Evolutionary conservation across 2,888 invertebrate genomes (phyloP).

Genomic region (Cylindroiulus punctatus): DNA sequence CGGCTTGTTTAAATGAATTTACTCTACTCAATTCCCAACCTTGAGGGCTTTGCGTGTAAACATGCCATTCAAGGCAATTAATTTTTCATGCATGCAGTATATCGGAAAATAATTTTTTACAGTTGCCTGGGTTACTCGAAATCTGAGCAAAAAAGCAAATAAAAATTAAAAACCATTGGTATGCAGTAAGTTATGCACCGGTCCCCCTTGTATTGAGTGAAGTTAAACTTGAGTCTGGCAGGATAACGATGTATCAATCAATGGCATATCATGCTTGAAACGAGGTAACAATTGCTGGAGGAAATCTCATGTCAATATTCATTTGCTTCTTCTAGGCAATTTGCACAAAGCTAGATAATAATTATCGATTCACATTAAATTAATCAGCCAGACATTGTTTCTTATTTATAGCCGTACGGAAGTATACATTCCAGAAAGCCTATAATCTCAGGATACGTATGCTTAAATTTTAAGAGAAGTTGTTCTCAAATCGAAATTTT

Average conservation of each 20-base stretch:
- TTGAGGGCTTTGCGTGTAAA: conserved; percentile 38
- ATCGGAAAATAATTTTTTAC: conserved; percentile 1
- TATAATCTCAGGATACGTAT: neutral
- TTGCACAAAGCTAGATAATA: neutral
- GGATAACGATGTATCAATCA: neutral
- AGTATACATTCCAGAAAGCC: neutral
- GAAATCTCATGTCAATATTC: neutral
- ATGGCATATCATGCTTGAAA: no score
- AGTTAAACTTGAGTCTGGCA: neutral
- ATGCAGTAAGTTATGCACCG: conserved; percentile 29
- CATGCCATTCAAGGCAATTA: conserved; percentile 34
- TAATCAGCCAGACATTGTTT: neutral
- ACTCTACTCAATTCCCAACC: neutral
- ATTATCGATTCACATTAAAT: conserved; percentile 17
- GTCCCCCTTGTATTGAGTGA: neutral
- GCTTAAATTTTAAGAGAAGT: no score
- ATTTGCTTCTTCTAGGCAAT: neutral
- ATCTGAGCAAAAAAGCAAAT: neutral
- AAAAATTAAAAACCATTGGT: conserved; percentile 3
- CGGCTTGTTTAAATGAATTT: neutral
- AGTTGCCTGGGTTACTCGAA: conserved; percentile 15
- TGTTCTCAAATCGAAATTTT: no score
- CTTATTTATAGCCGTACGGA: neutral
- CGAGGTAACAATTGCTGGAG: neutral
- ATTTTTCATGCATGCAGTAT: conserved; percentile 42